Evolutionary conservation across 2,797 vertebrate species (phyloP).

Genomic region (Protosalanx chinensis): DNA sequence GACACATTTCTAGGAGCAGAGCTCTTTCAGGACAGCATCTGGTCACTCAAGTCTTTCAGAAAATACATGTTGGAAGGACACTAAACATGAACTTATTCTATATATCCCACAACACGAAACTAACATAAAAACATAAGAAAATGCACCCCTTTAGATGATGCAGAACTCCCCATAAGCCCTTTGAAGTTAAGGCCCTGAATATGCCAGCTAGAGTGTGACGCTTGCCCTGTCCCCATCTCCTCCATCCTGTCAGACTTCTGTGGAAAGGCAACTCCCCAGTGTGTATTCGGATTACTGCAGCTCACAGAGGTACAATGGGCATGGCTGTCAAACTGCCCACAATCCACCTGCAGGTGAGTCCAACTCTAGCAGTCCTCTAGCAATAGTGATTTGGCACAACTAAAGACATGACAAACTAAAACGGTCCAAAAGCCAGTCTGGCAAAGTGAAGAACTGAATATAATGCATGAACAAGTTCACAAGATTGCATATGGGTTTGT

Average conservation of each 20-base stretch:
- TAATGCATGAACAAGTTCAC: background rate
- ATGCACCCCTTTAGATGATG: slow-evolving; percentile 2
- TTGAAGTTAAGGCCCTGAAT: slow-evolving; percentile 37
- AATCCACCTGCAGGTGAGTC: background rate
- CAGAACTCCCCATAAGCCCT: slow-evolving; percentile 32
- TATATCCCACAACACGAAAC: background rate
- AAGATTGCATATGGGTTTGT: slow-evolving; percentile 8
- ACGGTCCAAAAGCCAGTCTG: background rate
- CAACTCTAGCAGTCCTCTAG: slow-evolving; percentile 1
- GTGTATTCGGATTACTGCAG: slow-evolving; percentile 8
- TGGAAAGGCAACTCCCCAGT: slow-evolving; percentile 7
- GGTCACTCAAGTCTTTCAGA: background rate
- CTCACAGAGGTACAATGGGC: background rate
- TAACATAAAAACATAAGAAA: slow-evolving; percentile 1
- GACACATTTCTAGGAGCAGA: background rate
- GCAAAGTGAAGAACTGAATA: background rate
- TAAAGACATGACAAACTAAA: slow-evolving; percentile 5
- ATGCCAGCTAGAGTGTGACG: slow-evolving; percentile 2
- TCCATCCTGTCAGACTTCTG: slow-evolving; percentile 5
- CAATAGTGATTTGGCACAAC: slow-evolving; percentile 33
- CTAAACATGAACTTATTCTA: background rate
- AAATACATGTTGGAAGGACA: slow-evolving; percentile 6
- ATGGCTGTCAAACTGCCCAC: background rate
- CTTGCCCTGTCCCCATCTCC: background rate
- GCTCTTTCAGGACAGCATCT: background rate